A percentile compares a stretch with the other conserved stretches of the same genome.
These are phyloP conservation scores for Strix uralensis DNA, from an alignment of 2,113 vertebrate species.

Conservation along the genomic window DNA sequence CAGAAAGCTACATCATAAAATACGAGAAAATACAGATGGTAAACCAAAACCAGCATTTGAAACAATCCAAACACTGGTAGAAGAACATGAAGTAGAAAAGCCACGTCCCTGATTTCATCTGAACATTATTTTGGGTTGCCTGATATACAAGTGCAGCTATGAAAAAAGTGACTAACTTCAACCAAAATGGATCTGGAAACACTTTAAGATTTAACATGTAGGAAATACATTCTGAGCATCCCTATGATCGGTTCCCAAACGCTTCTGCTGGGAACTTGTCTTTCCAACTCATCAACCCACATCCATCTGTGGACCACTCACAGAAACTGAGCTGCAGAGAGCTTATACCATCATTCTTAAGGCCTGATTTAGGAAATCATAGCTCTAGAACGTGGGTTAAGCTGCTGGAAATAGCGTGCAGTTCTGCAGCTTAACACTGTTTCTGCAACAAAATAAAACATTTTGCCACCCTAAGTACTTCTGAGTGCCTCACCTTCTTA, in stretches of 20 bases:
- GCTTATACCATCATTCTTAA: background rate
- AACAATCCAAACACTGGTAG: background rate
- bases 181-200: background rate
- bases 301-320: background rate
- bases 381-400: background rate
- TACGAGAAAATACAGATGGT: background rate
- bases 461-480: background rate
- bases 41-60: background rate
- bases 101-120: background rate
- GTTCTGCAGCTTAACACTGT: background rate
- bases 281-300: background rate
- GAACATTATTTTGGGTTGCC: background rate
- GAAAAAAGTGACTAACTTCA: background rate
- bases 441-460: background rate
- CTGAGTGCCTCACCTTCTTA: background rate
- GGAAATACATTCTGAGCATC: background rate
- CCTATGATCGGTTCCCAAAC: background rate
- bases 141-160: background rate
- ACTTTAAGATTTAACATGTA: background rate
- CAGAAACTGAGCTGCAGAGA: background rate
- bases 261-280: background rate
- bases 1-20: background rate
- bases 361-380: background rate
- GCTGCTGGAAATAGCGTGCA: background rate
- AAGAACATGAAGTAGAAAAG: background rate